These are phyloP conservation scores for Mus musculus DNA, from an alignment of 2,113 vertebrate genomes.

Conservation along the genomic window GRCm39 chr9:85071001-85071500, in stretches of 20 bases:
- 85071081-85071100: background rate
- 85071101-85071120: background rate
- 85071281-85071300: background rate
- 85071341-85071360: background rate
- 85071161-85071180: background rate
- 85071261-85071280: background rate
- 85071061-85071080: background rate
- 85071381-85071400: background rate
- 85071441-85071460: background rate
- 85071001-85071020: background rate
- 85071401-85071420: background rate
- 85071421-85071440: background rate
- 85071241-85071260: background rate
- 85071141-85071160: background rate
- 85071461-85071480: background rate
- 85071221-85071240: background rate
- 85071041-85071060: background rate
- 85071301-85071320: background rate
- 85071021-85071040: background rate
- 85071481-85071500: background rate
- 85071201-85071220: background rate
- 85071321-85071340: background rate
- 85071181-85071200: background rate
- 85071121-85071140: background rate
- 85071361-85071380: background rate